phyloP scores from a whole-genome alignment of 2,113 vertebrate species.

The Microtus ochrogaster region DNA sequence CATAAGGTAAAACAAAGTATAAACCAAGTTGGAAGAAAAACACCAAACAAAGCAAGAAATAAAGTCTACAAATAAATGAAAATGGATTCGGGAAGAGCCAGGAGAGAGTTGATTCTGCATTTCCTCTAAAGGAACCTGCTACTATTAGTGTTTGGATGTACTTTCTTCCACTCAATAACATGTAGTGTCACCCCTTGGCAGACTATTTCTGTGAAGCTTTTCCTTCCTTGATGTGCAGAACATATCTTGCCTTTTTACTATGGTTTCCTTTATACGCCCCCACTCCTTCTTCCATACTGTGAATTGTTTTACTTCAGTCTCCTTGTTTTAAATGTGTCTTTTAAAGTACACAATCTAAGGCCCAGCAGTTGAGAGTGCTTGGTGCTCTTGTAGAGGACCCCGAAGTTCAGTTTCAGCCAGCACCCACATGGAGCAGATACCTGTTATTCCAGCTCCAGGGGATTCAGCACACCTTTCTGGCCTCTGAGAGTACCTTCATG shows the following conservation, averaged over 20 bases:
- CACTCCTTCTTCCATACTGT: neutral
- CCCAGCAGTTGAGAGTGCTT: neutral
- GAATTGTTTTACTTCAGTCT: neutral
- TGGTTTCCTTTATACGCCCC: neutral
- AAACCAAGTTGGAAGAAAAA: neutral
- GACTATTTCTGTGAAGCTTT: neutral
- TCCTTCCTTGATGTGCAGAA: neutral
- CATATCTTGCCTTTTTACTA: neutral
- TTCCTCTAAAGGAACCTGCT: neutral
- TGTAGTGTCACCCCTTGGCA: neutral
- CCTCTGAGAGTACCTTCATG: neutral
- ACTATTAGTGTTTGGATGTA: neutral
- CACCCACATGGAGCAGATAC: neutral
- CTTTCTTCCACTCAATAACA: neutral
- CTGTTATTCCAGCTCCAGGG: neutral
- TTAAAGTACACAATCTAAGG: neutral
- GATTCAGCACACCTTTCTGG: neutral
- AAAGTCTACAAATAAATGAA: slow-evolving; percentile 30
- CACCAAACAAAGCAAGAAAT: neutral
- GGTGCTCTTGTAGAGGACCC: neutral
- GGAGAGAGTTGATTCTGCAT: neutral
- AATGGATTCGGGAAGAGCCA: neutral
- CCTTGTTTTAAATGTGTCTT: slow-evolving; percentile 25
- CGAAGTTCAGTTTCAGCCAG: neutral
- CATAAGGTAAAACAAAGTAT: slow-evolving; percentile 31